phyloP scores from a whole-genome alignment of 2,888 invertebrate species.

The Pyrgus malvae region DNA sequence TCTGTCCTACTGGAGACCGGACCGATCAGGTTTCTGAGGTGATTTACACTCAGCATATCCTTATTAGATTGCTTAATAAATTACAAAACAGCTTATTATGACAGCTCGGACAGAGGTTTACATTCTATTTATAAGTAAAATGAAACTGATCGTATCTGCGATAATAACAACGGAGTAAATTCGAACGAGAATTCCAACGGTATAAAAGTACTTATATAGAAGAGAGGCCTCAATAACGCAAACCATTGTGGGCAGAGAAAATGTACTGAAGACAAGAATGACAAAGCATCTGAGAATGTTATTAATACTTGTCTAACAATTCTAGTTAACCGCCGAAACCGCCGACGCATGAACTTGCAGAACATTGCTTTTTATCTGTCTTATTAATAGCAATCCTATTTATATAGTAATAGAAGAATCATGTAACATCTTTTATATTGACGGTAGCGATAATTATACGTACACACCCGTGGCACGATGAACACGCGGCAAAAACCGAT shows the following conservation, averaged over 20 bases:
- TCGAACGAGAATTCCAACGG: background rate
- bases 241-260: conserved; percentile 21
- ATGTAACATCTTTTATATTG: conserved; percentile 48
- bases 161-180: conserved; percentile 2
- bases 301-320: conserved; percentile 27
- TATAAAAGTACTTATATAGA: conserved; percentile 5
- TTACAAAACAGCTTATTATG: background rate
- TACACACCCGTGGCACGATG: conserved; percentile 45
- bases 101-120: background rate
- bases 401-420: conserved; percentile 41
- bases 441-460: conserved; percentile 53
- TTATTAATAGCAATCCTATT: conserved; percentile 25
- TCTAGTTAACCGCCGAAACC: conserved; percentile 27
- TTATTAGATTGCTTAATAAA: conserved; percentile 1
- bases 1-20: background rate
- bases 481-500: conserved; percentile 47
- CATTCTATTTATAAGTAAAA: conserved; percentile 3
- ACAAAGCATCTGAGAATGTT: conserved; percentile 24
- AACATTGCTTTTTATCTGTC: conserved; percentile 21
- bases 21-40: conserved; percentile 6
- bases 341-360: conserved; percentile 33
- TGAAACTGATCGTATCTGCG: background rate
- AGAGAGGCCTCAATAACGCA: conserved; percentile 2
- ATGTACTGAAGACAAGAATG: conserved; percentile 17
- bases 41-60: background rate